A percentile compares a stretch with the other conserved stretches of the same genome.
Evolutionary conservation across 2,113 vertebrate genomes (phyloP).

Genomic region (Verasper variegatus): DNA sequence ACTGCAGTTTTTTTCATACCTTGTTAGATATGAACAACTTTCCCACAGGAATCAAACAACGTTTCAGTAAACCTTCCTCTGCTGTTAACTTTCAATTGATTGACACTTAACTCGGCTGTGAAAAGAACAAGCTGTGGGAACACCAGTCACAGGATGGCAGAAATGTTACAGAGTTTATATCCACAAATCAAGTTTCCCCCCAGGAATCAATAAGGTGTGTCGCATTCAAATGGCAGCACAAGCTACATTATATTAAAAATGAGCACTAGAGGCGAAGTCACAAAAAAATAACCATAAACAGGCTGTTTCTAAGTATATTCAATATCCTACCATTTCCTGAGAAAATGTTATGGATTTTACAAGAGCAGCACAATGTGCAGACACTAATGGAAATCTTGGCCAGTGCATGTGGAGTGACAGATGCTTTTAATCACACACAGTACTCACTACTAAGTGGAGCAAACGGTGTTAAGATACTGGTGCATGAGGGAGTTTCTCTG

Average conservation of each 20-base stretch:
- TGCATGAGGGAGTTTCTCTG: slow-evolving; percentile 1
- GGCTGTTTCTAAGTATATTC: neutral
- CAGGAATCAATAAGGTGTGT: slow-evolving; percentile 9
- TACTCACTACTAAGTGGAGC: neutral
- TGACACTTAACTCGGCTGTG: neutral
- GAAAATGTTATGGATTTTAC: neutral
- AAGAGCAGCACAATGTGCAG: neutral
- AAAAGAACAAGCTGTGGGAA: neutral
- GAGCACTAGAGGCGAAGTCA: neutral
- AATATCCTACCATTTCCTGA: neutral
- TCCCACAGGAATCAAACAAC: neutral
- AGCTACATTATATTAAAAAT: neutral
- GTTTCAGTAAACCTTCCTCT: neutral
- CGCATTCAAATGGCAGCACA: slow-evolving; percentile 17
- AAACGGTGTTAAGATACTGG: neutral
- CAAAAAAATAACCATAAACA: neutral
- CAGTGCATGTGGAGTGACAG: neutral
- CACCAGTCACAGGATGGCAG: neutral
- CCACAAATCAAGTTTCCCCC: slow-evolving; percentile 11
- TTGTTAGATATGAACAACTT: slow-evolving; percentile 1
- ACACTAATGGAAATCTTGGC: neutral
- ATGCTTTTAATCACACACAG: neutral
- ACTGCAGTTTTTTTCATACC: neutral
- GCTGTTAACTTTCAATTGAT: neutral
- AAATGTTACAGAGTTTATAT: slow-evolving; percentile 19